Conservation (phyloP, 2,797 vertebrate species). For the Remorina albescens region DNA sequence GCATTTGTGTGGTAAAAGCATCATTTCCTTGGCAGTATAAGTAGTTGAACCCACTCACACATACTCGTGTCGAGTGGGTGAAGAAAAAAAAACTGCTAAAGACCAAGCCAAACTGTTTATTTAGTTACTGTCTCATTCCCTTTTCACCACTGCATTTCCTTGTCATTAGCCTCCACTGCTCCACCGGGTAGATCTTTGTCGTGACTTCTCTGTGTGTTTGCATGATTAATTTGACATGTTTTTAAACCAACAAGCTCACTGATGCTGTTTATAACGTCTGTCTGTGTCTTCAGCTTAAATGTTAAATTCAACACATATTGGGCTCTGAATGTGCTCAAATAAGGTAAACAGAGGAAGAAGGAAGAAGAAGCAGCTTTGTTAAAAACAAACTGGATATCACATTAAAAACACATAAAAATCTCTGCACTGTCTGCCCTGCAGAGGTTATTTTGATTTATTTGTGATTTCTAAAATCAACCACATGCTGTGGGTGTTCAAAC, state of each 20-base stretch:
- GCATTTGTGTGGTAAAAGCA: constrained; percentile 36
- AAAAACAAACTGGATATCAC: background rate
- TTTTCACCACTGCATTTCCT: background rate
- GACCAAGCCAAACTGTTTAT: constrained; percentile 25
- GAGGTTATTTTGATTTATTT: no score
- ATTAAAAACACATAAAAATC: background rate
- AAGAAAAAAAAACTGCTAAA: constrained; percentile 21
- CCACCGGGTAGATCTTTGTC: constrained; percentile 8
- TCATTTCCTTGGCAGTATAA: background rate
- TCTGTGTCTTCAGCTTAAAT: background rate
- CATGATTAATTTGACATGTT: constrained; percentile 22
- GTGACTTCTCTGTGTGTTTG: constrained; percentile 7
- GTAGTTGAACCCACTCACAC: constrained; percentile 37
- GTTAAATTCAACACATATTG: background rate
- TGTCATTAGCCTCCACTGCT: constrained; percentile 16
- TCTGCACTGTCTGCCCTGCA: background rate
- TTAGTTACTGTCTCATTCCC: constrained; percentile 15
- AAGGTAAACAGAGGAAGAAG: background rate
- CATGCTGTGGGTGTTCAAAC: background rate
- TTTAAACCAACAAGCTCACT: background rate
- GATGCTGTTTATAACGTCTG: background rate
- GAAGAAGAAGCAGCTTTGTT: background rate
- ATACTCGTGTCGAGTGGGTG: constrained; percentile 54
- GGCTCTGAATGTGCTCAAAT: background rate
- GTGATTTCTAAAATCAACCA: background rate